These are phyloP conservation scores for Dicerorhinus sumatrensis DNA, from an alignment of 2,113 vertebrate species.

Conservation along the genomic window DNA sequence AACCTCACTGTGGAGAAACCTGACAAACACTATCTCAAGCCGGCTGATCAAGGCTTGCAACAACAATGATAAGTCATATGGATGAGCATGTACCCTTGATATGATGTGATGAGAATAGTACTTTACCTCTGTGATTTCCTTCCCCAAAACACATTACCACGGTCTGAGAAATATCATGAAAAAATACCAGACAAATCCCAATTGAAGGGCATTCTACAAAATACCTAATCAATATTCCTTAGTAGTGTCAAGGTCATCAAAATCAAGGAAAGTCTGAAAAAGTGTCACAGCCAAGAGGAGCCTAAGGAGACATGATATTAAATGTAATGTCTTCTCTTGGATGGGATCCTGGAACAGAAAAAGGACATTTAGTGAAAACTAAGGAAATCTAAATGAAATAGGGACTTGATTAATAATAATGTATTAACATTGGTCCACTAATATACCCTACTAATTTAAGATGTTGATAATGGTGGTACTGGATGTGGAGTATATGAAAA, in stretches of 20 bases:
- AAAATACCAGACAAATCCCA: neutral
- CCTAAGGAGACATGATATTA: neutral
- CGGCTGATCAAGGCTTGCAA: neutral
- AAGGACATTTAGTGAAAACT: neutral
- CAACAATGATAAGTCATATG: neutral
- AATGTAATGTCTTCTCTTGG: neutral
- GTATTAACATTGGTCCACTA: neutral
- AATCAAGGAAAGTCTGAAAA: neutral
- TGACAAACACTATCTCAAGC: neutral
- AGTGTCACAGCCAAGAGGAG: neutral
- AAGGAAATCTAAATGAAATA: neutral
- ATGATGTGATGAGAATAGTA: neutral
- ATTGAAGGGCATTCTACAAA: neutral
- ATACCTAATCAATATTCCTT: no score
- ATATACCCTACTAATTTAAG: neutral
- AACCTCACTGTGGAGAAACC: neutral
- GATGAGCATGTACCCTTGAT: neutral
- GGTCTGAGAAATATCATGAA: neutral
- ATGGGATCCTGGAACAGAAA: neutral
- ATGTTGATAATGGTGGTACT: neutral
- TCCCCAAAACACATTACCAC: neutral
- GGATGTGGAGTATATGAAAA: neutral
- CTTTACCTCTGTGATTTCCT: neutral
- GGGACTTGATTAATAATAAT: neutral
- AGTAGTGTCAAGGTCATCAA: neutral